Evolutionary conservation across 2,888 invertebrate species (phyloP).

Genomic region (Trachelus tabidus): DNA sequence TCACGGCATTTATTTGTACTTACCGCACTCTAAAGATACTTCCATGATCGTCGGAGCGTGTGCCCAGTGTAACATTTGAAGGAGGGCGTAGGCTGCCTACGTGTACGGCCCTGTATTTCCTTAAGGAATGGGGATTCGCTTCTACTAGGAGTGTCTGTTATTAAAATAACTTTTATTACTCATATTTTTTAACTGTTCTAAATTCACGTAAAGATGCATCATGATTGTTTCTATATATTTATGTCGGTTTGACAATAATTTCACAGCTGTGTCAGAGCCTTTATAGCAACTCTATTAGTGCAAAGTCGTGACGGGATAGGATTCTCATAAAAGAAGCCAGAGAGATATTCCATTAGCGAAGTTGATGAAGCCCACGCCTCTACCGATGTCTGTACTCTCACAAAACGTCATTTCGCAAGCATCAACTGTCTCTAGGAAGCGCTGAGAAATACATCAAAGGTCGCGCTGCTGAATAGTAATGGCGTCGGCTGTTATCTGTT

Average conservation of each 20-base stretch:
- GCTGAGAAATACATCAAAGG: not conserved
- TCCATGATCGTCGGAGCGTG: conserved; percentile 52
- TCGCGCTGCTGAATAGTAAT: not conserved
- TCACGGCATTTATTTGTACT: conserved; percentile 4
- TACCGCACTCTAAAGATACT: conserved; percentile 33
- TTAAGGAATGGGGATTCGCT: not conserved
- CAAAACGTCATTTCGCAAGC: not conserved
- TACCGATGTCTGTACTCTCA: not conserved
- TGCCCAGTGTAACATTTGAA: conserved; percentile 61
- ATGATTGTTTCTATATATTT: not conserved
- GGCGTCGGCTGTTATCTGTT: not conserved
- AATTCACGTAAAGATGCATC: not conserved
- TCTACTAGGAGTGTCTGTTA: not conserved
- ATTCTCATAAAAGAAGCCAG: not conserved
- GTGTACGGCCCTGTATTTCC: not conserved
- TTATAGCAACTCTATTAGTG: not conserved
- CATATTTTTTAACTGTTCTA: not conserved
- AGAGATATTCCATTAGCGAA: not conserved
- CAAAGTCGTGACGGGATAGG: not conserved
- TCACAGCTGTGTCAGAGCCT: not conserved
- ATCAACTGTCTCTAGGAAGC: not conserved
- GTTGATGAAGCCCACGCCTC: not conserved
- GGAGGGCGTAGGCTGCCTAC: conserved; percentile 48
- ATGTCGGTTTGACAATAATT: not conserved
- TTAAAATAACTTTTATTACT: not conserved